Evolutionary conservation across 2,888 invertebrate genomes (phyloP), one percentile per base, ranked within the genome.

Genomic region (Zhuqinia jingwanae): DNA sequence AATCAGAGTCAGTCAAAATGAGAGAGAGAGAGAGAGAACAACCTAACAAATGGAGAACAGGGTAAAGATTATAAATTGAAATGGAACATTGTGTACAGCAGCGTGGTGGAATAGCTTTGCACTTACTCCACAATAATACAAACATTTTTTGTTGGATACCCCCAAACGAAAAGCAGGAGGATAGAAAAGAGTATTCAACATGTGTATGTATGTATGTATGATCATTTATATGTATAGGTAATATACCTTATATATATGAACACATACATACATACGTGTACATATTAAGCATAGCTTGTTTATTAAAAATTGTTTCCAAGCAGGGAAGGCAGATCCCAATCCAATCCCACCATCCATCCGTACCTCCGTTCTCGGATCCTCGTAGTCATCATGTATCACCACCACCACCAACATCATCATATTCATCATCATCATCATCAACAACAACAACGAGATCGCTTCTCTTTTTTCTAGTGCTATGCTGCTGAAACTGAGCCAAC

Each of bases 401-500:
- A 79, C 60, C 30, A 42, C n/a, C n/a, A n/a, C n/a, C n/a, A n/a
- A n/a, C n/a, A n/a, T n/a, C n/a, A n/a, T n/a, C n/a, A n/a, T n/a
- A n/a, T 58, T 47, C 53, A 84, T 47, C 58, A 77, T 47, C 68
- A 68, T 56, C 68, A 53, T 47, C 65, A 83, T 76, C 63, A 47
- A 5, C 45, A 45, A 3, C 30, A 70, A n/a, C 45, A 73, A 27
- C 50, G 11, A 56, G 75, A 75, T 76, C 65, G 25, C 70, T 73
- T 76, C 65, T 50, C 65, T 22, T 76, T 65, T 47, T 84, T 77
- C 47, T 17, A 42, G 5, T 50, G 25, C 30, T n/a, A 36, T 27
- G 11, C 36, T 78, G 73, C 79, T 79, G 79, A 79, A 85, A 80
- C 79, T 85, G 79, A 85, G 79, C 79, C 79, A 82, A 73, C 47